These are phyloP conservation scores for Cyprinodon variegatus DNA, from an alignment of 2,113 vertebrate species.

Conservation along the genomic window DNA sequence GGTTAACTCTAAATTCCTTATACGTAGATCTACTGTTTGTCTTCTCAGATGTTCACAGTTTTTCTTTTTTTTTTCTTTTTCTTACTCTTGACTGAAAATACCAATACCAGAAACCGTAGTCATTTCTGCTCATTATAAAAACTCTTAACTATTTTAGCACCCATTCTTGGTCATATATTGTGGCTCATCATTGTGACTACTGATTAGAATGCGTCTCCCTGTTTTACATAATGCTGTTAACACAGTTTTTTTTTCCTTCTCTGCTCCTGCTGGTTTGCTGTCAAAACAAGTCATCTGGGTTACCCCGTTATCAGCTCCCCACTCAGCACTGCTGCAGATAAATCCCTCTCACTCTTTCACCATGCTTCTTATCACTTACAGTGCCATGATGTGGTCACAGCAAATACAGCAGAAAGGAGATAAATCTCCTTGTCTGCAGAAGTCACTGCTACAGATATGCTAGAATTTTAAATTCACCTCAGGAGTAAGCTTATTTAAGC, in stretches of 20 bases:
- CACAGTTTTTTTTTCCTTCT: constrained; percentile 22
- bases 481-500: constrained; percentile 51
- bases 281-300: constrained; percentile 71
- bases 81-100: constrained; percentile 19
- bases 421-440: constrained; percentile 61
- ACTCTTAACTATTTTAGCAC: background rate
- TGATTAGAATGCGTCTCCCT: constrained; percentile 34
- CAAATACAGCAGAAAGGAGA: constrained; percentile 68
- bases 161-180: constrained; percentile 19
- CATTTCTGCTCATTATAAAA: constrained; percentile 4
- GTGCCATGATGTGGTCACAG: constrained; percentile 69
- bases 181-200: constrained; percentile 41
- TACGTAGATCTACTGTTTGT: no score
- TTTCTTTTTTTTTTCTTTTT: background rate
- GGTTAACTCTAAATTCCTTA: no score
- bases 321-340: constrained; percentile 71
- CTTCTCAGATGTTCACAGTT: background rate
- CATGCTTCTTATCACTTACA: constrained; percentile 67
- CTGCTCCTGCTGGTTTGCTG: constrained; percentile 50
- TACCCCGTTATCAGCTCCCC: constrained; percentile 57
- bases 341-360: constrained; percentile 63
- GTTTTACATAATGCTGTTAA: constrained; percentile 49
- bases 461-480: constrained; percentile 59
- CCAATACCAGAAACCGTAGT: background rate
- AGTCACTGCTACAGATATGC: constrained; percentile 56